Evolutionary conservation across 30 jellyfish, hydroid and myxozoan species (phyloP).

Genomic region (Hydractinia symbiolongicarpus): DNA sequence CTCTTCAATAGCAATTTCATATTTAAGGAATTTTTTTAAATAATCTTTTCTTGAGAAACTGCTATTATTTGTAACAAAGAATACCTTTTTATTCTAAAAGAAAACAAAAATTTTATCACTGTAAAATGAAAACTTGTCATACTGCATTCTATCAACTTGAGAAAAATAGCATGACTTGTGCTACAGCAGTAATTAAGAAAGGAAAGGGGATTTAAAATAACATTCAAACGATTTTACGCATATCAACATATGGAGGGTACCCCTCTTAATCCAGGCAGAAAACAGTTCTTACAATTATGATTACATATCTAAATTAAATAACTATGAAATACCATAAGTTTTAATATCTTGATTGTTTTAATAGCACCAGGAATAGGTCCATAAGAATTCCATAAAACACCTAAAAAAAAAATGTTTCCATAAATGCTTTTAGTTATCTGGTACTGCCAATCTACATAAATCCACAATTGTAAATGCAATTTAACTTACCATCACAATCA

Average conservation of each 20-base stretch:
- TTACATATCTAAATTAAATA: not conserved
- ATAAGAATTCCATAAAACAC: conserved; percentile 29
- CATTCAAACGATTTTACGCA: too few species aligned
- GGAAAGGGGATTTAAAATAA: too few species aligned
- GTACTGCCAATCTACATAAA: not conserved
- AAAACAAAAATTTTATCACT: not conserved
- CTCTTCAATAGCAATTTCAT: conserved; percentile 43
- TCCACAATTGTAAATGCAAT: not conserved
- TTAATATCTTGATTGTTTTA: not conserved
- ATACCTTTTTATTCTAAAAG: conserved; percentile 52
- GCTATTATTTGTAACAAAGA: conserved; percentile 73
- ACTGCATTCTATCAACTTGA: too few species aligned
- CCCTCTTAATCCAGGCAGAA: not conserved
- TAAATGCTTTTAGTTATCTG: not conserved
- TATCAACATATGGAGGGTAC: not conserved
- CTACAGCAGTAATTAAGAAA: too few species aligned
- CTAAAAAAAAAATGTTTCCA: not conserved
- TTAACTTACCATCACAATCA: conserved; percentile 72
- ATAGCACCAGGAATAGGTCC: conserved; percentile 18
- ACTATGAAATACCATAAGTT: not conserved
- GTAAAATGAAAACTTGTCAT: not conserved
- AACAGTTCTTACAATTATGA: not conserved
- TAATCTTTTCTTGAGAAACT: conserved; percentile 32
- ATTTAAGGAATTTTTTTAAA: conserved; percentile 31
- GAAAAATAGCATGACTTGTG: too few species aligned